Base-by-base conservation (phyloP, 2,888 invertebrate species). In the Nomada fabriciana region DNA sequence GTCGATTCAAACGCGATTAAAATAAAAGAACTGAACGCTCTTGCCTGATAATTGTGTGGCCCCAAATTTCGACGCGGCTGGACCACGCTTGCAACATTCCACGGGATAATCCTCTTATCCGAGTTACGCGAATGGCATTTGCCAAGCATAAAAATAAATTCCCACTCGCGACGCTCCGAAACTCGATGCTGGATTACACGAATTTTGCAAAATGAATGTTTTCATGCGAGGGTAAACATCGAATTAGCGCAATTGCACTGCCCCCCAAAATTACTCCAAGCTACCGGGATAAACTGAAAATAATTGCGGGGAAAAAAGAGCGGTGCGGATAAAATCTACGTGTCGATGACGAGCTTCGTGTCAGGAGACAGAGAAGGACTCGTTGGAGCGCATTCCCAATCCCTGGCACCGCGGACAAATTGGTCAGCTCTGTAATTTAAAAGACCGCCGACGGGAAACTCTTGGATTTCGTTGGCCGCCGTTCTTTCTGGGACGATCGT, bases 1-100 rank as follows among this genome's bases (percentile, higher is more conserved):
- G 71, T 74, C 78, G 76, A 84, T 86, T 78, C 82, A 76, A 82
- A 82, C 76, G 82, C 72, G 75, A 85, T 85, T 71, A 36, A 36
- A 36, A 7, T 25, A 71, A 63, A 85, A 76, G 79, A 85, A 85
- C 85, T 71, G 82, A 43, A 15, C 68, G 18, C 47, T 15, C 11
- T 47, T 61, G 42, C 42, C 61, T 43, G 42, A n/a, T 20, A 61
- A 61, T 61, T 42, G 43, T 61, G 20, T 42, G 42, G 25, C 25
- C 7, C n/a, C 3, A 50, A 9, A 15, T 20, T 52, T 65, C 65
- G 52, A 4, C n/a, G 29, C 11, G 29, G 65, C 25, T 9, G 18
- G 29, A 7, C 29, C 42, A 13, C 29, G 25, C 29, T 7, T 5
- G n/a, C 52, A 23, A 50, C 53, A 15, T 42, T 55, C 36, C 15